Evolutionary conservation across 2,888 invertebrate species (phyloP), one percentile per base, ranked within the genome.

Genomic region (Xylocampa areola): DNA sequence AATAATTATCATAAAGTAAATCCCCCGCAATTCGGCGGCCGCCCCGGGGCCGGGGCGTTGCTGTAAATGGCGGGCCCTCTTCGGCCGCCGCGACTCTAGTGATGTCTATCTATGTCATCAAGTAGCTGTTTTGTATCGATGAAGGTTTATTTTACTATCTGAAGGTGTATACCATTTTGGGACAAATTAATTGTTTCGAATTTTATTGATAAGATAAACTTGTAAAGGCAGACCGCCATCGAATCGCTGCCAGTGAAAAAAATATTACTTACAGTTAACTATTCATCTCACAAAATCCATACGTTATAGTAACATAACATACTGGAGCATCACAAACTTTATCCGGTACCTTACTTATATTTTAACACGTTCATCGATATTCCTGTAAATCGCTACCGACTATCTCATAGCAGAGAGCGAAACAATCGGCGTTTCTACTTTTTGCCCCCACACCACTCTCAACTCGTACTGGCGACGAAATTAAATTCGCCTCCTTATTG

Each of bases 1-100:
- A 92, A 91, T 92, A 92, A 92, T 92, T 91, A 92, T 91, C 91
- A 92, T 91, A 91, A 92, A 92, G 90, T 90, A 91, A 90, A 91
- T 90, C 91, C 91, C 90, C 90, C 91, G 85, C 90, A 89, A 89
- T 90, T 91, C 89, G 86, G 86, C 84, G 82, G 81, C 86, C 85
- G 84, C 88, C 88, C 86, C 82, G 82, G 82, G 79, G 79, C 81
- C 82, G 79, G 82, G 77, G 83, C 82, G 79, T 77, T 85, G 84
- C 82, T 85, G 88, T 86, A 86, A 87, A 89, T 85, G 87, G 85
- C 84, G 86, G 84, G 85, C 85, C 86, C 84, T 83, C 79, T n/a
- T 80, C 70, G 66, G 76, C 77, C 84, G 76, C 77, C 83, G 78
- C 78, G 72, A 66, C 75, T 68, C 68, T 87, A 89, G 89, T 84